phyloP scores from a whole-genome alignment of 2,113 vertebrate genomes.

The Hypocryptadius cinnamomeus region DNA sequence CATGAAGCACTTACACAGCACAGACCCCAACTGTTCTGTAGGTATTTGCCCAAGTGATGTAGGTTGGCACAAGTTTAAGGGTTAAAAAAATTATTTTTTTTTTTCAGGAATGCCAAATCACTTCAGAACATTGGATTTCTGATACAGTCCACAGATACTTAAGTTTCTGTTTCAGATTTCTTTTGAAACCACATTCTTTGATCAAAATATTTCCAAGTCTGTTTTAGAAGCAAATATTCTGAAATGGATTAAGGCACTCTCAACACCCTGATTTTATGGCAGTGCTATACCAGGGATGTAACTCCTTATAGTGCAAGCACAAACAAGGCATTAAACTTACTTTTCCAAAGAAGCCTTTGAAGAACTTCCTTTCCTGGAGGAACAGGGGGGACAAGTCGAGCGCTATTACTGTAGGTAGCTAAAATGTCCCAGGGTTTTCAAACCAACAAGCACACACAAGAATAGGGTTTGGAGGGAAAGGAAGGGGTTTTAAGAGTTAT shows the following conservation, averaged over 20 bases:
- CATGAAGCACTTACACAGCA: neutral
- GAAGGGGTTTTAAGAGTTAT: conserved; percentile 72
- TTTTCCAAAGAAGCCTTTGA: conserved; percentile 99
- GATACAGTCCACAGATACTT: neutral
- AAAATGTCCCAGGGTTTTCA: conserved; percentile 76
- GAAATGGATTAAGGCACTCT: neutral
- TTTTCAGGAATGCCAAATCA: neutral
- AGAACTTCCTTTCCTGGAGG: conserved; percentile 99
- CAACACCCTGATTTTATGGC: neutral
- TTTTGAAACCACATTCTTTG: neutral
- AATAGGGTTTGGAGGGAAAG: conserved; percentile 63
- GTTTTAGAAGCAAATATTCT: neutral
- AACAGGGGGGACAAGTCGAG: conserved; percentile 95
- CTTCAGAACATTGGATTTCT: neutral
- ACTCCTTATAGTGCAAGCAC: conserved; percentile 81
- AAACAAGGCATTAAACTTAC: conserved; percentile 88
- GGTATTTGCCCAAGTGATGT: neutral
- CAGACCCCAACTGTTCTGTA: neutral
- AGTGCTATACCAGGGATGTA: conserved; percentile 77
- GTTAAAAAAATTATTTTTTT: neutral
- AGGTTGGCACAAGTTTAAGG: neutral
- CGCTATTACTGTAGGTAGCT: conserved; percentile 88
- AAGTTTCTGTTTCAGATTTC: neutral
- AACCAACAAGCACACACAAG: conserved; percentile 74
- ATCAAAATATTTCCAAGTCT: neutral